Percentiles rank a stretch among this genome's conserved stretches.
phyloP scores from a whole-genome alignment of 35 echinoderm and acorn worm species.

The Apostichopus parvimensis region DNA sequence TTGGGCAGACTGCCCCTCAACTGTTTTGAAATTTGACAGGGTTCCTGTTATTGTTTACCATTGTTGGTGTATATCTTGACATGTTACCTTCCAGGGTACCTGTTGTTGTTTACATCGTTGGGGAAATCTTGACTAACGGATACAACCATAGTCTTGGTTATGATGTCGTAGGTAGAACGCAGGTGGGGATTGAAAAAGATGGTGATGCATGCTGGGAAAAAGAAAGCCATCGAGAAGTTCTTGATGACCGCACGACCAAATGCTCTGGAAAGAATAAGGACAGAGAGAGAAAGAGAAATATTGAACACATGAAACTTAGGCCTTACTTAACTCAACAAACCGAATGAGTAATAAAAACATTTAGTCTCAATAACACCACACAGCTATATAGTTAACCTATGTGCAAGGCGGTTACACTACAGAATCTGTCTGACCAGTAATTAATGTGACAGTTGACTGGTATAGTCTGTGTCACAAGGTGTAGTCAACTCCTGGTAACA shows the following conservation, averaged over 20 bases:
- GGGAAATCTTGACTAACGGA: conserved; percentile 35
- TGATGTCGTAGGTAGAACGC: conserved; percentile 86
- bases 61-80: not conserved
- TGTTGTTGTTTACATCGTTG: conserved; percentile 24
- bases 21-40: not conserved
- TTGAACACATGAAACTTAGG: too few species aligned
- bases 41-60: conserved; percentile 30
- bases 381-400: too few species aligned
- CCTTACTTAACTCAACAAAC: too few species aligned
- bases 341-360: too few species aligned
- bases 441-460: too few species aligned
- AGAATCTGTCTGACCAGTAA: too few species aligned
- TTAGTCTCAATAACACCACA: too few species aligned
- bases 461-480: too few species aligned
- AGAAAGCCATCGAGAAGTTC: conserved; percentile 99
- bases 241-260: conserved; percentile 85
- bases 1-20: too few species aligned
- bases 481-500: too few species aligned
- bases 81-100: conserved; percentile 28
- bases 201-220: conserved; percentile 94
- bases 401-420: too few species aligned
- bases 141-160: conserved; percentile 80
- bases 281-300: too few species aligned
- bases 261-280: conserved; percentile 58
- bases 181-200: conserved; percentile 94